Conservation (phyloP, 2,888 invertebrate species). For the Desoria tigrina region DNA sequence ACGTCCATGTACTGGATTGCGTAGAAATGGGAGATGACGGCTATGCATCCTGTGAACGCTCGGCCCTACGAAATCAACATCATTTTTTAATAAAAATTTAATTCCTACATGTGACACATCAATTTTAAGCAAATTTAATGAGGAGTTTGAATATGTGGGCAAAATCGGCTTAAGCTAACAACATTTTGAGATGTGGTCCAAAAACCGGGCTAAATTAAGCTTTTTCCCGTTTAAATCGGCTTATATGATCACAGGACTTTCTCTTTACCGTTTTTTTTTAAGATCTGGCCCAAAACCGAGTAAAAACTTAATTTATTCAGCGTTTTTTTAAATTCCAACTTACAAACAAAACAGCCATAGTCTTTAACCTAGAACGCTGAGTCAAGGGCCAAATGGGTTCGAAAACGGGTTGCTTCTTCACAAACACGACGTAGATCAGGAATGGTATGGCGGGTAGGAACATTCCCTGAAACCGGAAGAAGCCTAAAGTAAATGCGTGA, state of each 20-base stretch:
- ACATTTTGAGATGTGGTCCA: no score
- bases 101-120: no score
- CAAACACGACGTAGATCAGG: constrained; percentile 20
- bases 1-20: constrained; percentile 40
- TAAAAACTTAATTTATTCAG: background rate
- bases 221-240: no score
- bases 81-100: background rate
- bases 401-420: constrained; percentile 23
- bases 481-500: constrained; percentile 45
- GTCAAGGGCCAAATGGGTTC: constrained; percentile 34
- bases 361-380: constrained; percentile 26
- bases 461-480: constrained; percentile 50
- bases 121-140: no score
- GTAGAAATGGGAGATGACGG: constrained; percentile 39
- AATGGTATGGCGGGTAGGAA: constrained; percentile 40
- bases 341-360: constrained; percentile 37
- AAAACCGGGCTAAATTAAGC: no score
- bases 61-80: constrained; percentile 33
- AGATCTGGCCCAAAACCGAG: no score
- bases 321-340: background rate
- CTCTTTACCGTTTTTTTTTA: no score
- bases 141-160: no score
- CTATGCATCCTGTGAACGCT: constrained; percentile 31
- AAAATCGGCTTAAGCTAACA: background rate
- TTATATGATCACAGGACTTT: no score